phyloP scores from a whole-genome alignment of 2,888 invertebrate species.

The Tolmerus cingulatus region DNA sequence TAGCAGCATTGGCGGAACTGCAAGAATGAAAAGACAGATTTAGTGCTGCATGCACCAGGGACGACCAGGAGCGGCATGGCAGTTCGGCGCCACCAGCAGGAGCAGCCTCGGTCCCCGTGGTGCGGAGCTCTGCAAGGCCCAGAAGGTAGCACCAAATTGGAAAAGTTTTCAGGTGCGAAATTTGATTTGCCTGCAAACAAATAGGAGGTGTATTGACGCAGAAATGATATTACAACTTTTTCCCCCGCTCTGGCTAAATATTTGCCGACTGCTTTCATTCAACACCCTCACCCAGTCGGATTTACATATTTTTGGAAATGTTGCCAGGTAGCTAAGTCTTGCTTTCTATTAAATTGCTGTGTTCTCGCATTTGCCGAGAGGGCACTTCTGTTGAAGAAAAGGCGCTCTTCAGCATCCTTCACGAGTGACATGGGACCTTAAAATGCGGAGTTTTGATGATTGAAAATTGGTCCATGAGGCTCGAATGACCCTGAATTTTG shows the following conservation, averaged over 20 bases:
- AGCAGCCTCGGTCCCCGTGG: neutral
- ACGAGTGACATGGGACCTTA: neutral
- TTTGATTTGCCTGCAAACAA: neutral
- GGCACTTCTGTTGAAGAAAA: neutral
- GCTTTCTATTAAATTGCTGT: neutral
- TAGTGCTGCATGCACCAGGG: neutral
- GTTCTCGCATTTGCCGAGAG: neutral
- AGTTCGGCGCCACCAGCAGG: neutral
- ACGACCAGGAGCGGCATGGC: neutral
- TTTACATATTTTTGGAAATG: neutral
- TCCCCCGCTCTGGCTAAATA: neutral
- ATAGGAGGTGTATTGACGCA: neutral
- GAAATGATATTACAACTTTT: neutral
- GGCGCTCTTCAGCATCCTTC: neutral
- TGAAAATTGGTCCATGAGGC: neutral
- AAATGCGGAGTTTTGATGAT: neutral
- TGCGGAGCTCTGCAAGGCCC: neutral
- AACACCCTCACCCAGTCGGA: neutral
- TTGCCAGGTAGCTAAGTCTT: neutral
- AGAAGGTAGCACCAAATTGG: neutral
- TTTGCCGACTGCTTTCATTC: neutral
- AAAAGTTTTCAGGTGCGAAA: slow-evolving; percentile 17
- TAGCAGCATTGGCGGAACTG: slow-evolving; percentile 91
- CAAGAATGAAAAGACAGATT: slow-evolving; percentile 44
- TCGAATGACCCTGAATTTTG: neutral